Conservation (phyloP, 2,888 invertebrate genomes). For the Plagodis dolabraria region DNA sequence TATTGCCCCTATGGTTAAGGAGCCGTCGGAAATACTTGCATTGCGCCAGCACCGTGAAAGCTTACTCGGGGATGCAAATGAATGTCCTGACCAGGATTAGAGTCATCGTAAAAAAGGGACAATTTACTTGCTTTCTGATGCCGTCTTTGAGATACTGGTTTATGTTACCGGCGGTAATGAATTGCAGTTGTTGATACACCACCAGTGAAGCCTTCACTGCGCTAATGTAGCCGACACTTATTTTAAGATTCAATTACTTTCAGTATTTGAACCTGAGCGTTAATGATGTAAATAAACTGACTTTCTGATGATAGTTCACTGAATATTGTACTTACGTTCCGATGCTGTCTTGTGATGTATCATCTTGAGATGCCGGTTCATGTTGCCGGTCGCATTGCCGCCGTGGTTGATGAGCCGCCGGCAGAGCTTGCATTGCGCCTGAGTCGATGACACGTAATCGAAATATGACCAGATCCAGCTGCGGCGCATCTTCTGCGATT, state of each 20-base stretch:
- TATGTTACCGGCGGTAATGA: too few species aligned
- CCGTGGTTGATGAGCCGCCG: slow-evolving; percentile 73
- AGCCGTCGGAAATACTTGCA: slow-evolving; percentile 73
- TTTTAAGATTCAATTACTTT: too few species aligned
- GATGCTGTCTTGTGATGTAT: slow-evolving; percentile 66
- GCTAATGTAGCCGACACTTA: too few species aligned
- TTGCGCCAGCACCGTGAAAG: slow-evolving; percentile 64
- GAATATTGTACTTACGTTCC: slow-evolving; percentile 46
- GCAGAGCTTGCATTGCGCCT: slow-evolving; percentile 76
- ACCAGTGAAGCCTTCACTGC: too few species aligned
- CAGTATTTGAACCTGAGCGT: too few species aligned
- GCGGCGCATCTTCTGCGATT: slow-evolving; percentile 55
- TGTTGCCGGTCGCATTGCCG: slow-evolving; percentile 78
- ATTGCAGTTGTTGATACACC: too few species aligned
- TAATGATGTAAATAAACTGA: too few species aligned
- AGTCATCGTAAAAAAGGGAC: too few species aligned
- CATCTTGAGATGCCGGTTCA: slow-evolving; percentile 79
- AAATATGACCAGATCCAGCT: slow-evolving; percentile 81
- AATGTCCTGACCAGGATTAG: too few species aligned
- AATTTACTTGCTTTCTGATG: too few species aligned
- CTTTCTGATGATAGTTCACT: too few species aligned
- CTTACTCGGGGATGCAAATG: slow-evolving; percentile 42
- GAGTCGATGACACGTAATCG: slow-evolving; percentile 58
- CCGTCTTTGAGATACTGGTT: too few species aligned
- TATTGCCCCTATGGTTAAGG: slow-evolving; percentile 77